Percentiles rank a stretch among this genome's conserved stretches.
Evolutionary conservation across 1,140 invertebrate genomes (phyloP).

Genomic region (Teleogryllus occipitalis): DNA sequence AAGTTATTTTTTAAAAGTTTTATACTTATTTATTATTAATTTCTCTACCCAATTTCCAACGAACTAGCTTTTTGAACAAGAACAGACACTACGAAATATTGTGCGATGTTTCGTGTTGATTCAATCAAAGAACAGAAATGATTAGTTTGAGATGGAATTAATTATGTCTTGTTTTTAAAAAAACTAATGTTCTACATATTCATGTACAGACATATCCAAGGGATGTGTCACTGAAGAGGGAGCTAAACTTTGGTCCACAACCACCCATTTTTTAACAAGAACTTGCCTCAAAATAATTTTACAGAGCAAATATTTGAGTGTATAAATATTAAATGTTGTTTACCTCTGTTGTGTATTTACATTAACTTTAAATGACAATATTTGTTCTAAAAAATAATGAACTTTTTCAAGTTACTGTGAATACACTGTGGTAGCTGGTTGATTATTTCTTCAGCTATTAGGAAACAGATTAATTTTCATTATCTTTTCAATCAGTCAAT

Average conservation of each 20-base stretch:
- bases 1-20: slow-evolving; percentile 8
- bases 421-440: neutral
- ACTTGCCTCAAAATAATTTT: too few relatives aligned
- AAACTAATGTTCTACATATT: slow-evolving; percentile 11
- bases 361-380: neutral
- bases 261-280: neutral
- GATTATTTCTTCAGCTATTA: neutral
- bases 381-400: neutral
- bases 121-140: neutral
- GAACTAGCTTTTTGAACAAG: slow-evolving; percentile 13
- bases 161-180: slow-evolving; percentile 8
- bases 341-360: neutral
- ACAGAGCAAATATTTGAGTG: too few relatives aligned
- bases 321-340: too few relatives aligned
- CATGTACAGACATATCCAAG: slow-evolving; percentile 18
- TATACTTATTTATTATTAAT: neutral
- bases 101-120: slow-evolving; percentile 15
- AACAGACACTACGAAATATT: slow-evolving; percentile 10
- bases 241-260: neutral
- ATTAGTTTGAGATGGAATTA: slow-evolving; percentile 10
- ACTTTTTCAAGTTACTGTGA: neutral
- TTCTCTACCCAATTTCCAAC: slow-evolving; percentile 13
- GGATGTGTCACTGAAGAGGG: neutral
- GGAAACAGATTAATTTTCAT: neutral
- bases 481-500: neutral